phyloP scores from a whole-genome alignment of 2,888 invertebrate species.

The Cotesia congregata region DNA sequence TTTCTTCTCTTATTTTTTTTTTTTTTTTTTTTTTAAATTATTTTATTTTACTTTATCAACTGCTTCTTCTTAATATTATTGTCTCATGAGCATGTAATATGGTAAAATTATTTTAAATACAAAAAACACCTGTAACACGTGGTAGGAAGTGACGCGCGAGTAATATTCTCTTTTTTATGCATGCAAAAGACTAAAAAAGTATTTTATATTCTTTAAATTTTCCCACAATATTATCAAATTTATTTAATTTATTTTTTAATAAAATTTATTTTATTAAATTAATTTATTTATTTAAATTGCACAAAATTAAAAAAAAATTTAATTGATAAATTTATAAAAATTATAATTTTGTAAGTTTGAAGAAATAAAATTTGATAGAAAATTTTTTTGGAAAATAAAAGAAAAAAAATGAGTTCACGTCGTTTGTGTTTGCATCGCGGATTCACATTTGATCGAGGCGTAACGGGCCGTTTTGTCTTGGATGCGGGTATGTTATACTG shows the following conservation, averaged over 20 bases:
- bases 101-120: neutral
- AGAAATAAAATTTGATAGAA: neutral
- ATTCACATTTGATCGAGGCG: slow-evolving; percentile 66
- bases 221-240: neutral
- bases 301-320: too few relatives aligned
- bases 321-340: too few relatives aligned
- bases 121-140: slow-evolving; percentile 64
- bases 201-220: neutral
- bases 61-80: too few relatives aligned
- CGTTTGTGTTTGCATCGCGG: slow-evolving; percentile 60
- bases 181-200: slow-evolving; percentile 27
- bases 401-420: slow-evolving; percentile 51
- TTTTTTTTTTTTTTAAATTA: neutral
- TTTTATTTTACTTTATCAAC: too few relatives aligned
- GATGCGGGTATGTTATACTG: slow-evolving; percentile 63
- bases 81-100: too few relatives aligned
- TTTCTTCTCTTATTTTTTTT: neutral
- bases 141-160: slow-evolving; percentile 61
- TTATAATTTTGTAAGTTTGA: neutral
- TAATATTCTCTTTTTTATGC: neutral
- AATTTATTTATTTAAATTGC: too few relatives aligned
- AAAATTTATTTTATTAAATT: too few relatives aligned
- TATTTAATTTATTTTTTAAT: too few relatives aligned
- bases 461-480: slow-evolving; percentile 66
- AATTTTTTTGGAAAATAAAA: slow-evolving; percentile 42